Base-by-base conservation (phyloP, 1,140 invertebrate genomes). In the Drosophila lowei region DNA sequence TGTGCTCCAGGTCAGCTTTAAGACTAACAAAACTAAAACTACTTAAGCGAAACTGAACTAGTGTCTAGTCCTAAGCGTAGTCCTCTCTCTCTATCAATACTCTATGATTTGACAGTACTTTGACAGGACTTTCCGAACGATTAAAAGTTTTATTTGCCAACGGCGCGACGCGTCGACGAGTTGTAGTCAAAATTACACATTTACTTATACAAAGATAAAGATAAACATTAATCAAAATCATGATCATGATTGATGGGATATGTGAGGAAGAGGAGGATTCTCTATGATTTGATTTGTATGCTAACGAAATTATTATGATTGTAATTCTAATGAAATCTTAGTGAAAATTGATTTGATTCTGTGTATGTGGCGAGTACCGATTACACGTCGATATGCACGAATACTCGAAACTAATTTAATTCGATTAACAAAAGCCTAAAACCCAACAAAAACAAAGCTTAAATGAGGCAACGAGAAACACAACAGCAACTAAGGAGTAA, bases 1-100 rank as follows among this genome's bases (percentile, higher is more conserved):
- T 67, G 96, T 97, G 55, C 93, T 98, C 66, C 97, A 98, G 93
- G 97, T 98, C 89, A 97, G 96, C 89, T 97, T 97, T 94, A 96
- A 96, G 93, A 96, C 95, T 76, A 95, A 95, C 92, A 95, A 95
- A 92, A 94, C 94, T 92, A 95, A 95, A 92, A 90, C 90, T 50
- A 84, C 88, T 88, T 91, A 91, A 86, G 62, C 50, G 52, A 52
- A 52, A 56, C 28, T 56, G 54, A 42, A 52, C 50, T 48, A 59
- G 34, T 38, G 34, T 38, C 34, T 38, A 38, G 34, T 11, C 34
- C 11, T 38, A 38, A 38, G 34, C 34, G 11, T 38, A 38, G 56
- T 48, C 64, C 75, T 68, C 38, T 48, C 48, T 52, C 28, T 46
- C 23, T 15, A 30, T 16, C 44, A 72, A 62, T 72, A 72, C 70